Percentiles rank a stretch among this genome's conserved stretches.
phyloP scores from a whole-genome alignment of 2,113 vertebrate genomes.

The Opisthocomus hoazin region DNA sequence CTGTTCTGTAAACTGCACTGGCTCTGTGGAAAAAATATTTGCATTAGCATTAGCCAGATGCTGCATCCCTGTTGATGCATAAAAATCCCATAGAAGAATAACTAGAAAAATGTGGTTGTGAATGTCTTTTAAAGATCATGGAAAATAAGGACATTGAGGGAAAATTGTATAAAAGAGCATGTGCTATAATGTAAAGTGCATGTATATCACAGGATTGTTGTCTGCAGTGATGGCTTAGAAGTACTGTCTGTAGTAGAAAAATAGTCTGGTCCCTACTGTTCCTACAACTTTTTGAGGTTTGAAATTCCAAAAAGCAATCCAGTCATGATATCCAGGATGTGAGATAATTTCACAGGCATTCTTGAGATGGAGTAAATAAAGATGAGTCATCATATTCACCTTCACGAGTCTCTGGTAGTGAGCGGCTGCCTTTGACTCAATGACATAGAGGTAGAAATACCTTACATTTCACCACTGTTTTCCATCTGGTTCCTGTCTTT shows the following conservation, averaged over 20 bases:
- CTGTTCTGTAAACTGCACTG: neutral
- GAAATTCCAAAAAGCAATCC: neutral
- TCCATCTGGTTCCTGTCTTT: neutral
- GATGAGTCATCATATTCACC: neutral
- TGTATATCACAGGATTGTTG: neutral
- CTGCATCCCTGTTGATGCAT: neutral
- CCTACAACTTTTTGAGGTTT: neutral
- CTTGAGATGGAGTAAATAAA: neutral
- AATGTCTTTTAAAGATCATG: neutral
- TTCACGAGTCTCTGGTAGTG: neutral
- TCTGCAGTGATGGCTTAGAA: neutral
- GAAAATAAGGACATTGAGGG: neutral
- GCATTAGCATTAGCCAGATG: neutral
- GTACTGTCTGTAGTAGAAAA: neutral
- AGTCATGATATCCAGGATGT: neutral
- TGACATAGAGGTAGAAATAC: neutral
- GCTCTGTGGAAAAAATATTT: neutral
- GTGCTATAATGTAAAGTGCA: neutral
- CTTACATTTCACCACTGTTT: neutral
- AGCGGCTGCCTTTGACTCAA: neutral
- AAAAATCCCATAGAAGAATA: neutral
- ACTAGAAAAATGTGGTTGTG: neutral
- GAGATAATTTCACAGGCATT: neutral
- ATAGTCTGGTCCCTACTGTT: neutral
- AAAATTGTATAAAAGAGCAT: neutral